Conservation (phyloP, 2,797 vertebrate genomes). For the Cichlasoma orientale region DNA sequence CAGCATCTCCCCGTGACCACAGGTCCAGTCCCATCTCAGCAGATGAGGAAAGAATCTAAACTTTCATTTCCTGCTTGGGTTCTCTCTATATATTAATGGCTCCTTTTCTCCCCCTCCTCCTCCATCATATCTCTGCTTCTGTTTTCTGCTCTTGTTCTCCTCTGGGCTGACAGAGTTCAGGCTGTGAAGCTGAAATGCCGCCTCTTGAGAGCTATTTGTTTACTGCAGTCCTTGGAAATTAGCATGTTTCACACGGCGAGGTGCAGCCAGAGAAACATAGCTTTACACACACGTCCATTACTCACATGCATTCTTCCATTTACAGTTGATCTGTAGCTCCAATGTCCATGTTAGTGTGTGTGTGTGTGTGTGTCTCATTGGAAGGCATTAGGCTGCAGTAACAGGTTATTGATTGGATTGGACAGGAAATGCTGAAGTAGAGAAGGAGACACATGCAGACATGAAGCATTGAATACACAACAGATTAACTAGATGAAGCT, state of each 20-base stretch:
- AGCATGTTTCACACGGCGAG: slow-evolving; percentile 52
- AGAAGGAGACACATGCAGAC: slow-evolving; percentile 24
- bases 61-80: slow-evolving; percentile 68
- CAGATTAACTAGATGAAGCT: slow-evolving; percentile 20
- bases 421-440: slow-evolving; percentile 49
- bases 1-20: slow-evolving; percentile 5
- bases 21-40: slow-evolving; percentile 22
- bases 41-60: slow-evolving; percentile 50
- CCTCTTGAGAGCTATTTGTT: slow-evolving; percentile 65
- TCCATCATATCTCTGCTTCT: slow-evolving; percentile 19
- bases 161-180: slow-evolving; percentile 50
- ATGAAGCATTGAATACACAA: slow-evolving; percentile 34
- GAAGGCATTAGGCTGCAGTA: slow-evolving; percentile 68
- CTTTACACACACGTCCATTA: slow-evolving; percentile 5
- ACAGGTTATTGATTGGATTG: slow-evolving; percentile 74
- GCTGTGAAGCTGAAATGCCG: slow-evolving; percentile 51
- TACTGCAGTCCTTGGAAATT: slow-evolving; percentile 65
- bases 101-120: slow-evolving; percentile 27
- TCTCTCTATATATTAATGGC: slow-evolving; percentile 56
- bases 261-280: slow-evolving; percentile 14
- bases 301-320: background rate
- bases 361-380: slow-evolving; percentile 15
- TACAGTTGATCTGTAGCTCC: background rate
- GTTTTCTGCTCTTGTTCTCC: slow-evolving; percentile 33
- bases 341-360: background rate